Base-by-base conservation (phyloP, 2,113 vertebrate genomes). In the Sebastes schlegelii region DNA sequence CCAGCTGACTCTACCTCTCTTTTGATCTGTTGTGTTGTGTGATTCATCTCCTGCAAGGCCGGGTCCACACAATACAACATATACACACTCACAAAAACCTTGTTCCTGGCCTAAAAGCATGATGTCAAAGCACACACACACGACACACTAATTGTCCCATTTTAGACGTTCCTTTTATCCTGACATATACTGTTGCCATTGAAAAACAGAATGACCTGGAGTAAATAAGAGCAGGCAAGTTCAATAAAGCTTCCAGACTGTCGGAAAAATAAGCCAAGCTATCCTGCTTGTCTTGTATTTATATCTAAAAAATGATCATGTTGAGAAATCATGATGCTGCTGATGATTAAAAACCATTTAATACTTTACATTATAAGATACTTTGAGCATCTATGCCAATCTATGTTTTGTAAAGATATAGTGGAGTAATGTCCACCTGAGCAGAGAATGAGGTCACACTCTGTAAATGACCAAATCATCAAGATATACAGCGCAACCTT, bases 21-120 rank as follows among this genome's bases (percentile, higher is more conserved):
- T 66, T 67, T 60, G 13, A 77, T 55, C 40, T 26, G 21, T 34
- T 23, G 8, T 60, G 65, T 69, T 78, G 34, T 34, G 34, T 60
- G 43, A 68, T 16, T 60, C 23, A 61, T 19, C 55, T 40, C 48
- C 40, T 40, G 49, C 49, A 65, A 64, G 17, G 60, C 60, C 34
- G 21, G 60, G 17, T 26, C 46, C 46, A 14, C 83, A 71, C 40
- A 72, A 46, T 23, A 46, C 54, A 65, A 23, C 34, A 42, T 1
- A 48, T 7, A 43, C 54, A 75, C 46, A 45, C 34, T 52, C 40
- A 48, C 66, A 65, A 19, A 72, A 8, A 9, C 23, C 16, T 46
- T 73, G n/a, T 43, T 74, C 34, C 16, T 74, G 68, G 43, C 51
- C 67, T 76, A 11, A 77, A 34, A 26, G 46, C 60, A 40, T 26